Conservation (phyloP, 2,797 vertebrate genomes). For the Ceryle rudis region DNA sequence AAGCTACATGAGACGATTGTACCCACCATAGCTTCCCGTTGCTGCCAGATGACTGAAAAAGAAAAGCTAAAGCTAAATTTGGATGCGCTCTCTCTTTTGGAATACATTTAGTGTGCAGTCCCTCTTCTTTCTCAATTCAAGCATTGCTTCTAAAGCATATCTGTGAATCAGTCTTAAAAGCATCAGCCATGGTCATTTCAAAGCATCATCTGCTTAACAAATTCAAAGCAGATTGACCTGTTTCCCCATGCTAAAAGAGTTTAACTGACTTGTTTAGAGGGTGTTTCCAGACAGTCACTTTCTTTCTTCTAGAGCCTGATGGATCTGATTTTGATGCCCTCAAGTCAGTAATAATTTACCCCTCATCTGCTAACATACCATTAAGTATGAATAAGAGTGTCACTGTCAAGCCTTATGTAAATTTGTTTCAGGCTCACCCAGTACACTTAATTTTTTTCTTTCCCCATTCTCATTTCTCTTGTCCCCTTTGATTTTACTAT, state of each 20-base stretch:
- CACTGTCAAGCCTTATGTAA: background rate
- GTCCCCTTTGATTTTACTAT: background rate
- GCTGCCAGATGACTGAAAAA: slow-evolving; percentile 48
- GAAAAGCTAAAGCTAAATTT: slow-evolving; percentile 52
- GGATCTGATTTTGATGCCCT: slow-evolving; percentile 48
- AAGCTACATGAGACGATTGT: background rate
- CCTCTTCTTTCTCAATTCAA: slow-evolving; percentile 42
- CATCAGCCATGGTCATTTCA: background rate
- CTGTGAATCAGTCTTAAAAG: slow-evolving; percentile 27
- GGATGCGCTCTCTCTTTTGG: background rate
- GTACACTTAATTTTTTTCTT: background rate
- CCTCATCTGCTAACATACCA: background rate
- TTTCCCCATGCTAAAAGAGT: background rate
- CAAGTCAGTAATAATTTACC: slow-evolving; percentile 37
- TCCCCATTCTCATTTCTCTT: background rate
- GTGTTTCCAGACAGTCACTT: slow-evolving; percentile 9
- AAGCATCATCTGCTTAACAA: slow-evolving; percentile 16
- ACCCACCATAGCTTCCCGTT: background rate
- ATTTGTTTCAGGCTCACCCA: background rate
- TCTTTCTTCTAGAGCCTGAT: background rate
- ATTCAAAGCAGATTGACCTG: slow-evolving; percentile 21
- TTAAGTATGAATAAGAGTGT: slow-evolving; percentile 17
- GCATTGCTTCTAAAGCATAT: background rate
- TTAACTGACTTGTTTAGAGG: background rate
- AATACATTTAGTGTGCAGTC: background rate